Conservation (phyloP, 1,140 invertebrate genomes). For the Neelides sp. region DNA sequence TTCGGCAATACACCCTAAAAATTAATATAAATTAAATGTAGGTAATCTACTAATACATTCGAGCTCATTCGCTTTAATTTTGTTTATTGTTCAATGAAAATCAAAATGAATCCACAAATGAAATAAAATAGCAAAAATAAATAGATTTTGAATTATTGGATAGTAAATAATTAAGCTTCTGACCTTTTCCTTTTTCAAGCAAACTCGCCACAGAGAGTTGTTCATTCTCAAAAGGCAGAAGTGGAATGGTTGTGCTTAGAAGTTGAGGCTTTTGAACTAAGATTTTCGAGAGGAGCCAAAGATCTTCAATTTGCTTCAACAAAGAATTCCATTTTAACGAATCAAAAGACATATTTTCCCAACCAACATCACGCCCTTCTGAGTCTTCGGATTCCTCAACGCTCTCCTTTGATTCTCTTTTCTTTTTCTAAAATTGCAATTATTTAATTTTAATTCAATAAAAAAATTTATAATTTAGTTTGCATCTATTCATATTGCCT, state of each 20-base stretch:
- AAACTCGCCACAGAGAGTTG: conserved; percentile 60
- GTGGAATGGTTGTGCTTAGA: conserved; percentile 33
- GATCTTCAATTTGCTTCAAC: conserved; percentile 76
- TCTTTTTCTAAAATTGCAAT: too few species aligned
- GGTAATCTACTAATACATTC: too few species aligned
- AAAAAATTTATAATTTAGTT: too few species aligned
- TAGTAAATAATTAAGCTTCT: conserved; percentile 14
- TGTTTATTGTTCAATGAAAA: not conserved
- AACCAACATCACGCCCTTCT: conserved; percentile 39
- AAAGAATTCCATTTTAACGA: conserved; percentile 70
- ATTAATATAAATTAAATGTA: conserved; percentile 5
- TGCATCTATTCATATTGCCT: too few species aligned
- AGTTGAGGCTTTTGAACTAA: conserved; percentile 48
- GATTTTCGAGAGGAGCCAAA: conserved; percentile 56
- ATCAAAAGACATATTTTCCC: conserved; percentile 73
- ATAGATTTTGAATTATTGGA: not conserved
- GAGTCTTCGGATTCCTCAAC: too few species aligned
- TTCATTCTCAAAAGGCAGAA: conserved; percentile 44
- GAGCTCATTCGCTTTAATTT: not conserved
- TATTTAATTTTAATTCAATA: too few species aligned
- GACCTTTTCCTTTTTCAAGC: conserved; percentile 63
- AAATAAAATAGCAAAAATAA: conserved; percentile 1
- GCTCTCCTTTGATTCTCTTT: too few species aligned
- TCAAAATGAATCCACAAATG: not conserved
- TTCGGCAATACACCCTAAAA: conserved; percentile 58